Evolutionary conservation across 2,797 vertebrate genomes (phyloP), one percentile per base, ranked within the genome.

Genomic region (Muscicapa striata): DNA sequence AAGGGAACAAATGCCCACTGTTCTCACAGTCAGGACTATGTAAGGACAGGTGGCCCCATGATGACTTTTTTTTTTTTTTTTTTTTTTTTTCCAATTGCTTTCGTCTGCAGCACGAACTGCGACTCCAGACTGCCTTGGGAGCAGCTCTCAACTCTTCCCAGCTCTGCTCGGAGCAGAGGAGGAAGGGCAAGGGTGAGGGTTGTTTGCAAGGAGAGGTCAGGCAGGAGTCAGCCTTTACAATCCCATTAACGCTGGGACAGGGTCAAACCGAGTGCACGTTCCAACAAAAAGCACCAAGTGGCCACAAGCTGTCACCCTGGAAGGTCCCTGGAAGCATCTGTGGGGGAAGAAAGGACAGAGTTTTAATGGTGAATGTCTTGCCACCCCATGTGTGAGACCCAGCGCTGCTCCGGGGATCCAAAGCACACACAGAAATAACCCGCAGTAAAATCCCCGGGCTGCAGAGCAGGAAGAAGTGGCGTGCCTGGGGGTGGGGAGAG

Each of bases 181-280:
- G 90, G 87, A 93, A 96, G 93, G 93, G 94, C 96, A 93, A 93
- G 96, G 96, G 96, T 90, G 80, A 90, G 96, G 94, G 89, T 87
- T 94, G 95, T 95, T 96, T 96, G 96, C 94, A 93, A 94, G 90
- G 83, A 96, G 92, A 94, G 97, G 96, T 97, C 97, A 96, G 6
- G 78, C 94, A 97, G 91, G 93, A 97, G 96, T 97, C 97, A 97
- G 94, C 91, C 94, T 95, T 94, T 96, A 93, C 97, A 97, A 97
- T 97, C 96, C 94, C 91, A 97, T 97, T 97, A 97, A 95, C 94
- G 92, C 90, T 52, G 90, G 66, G 91, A 92, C 92, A 96, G 97
- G 97, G 97, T 97, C 97, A 97, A 92, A 54, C 12, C 81, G 92
- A 97, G 97, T 97, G 96, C 97, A 97, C 88, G 89, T 85, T 77